phyloP scores from a whole-genome alignment of 2,888 invertebrate genomes.

The Galerucella calmariensis region DNA sequence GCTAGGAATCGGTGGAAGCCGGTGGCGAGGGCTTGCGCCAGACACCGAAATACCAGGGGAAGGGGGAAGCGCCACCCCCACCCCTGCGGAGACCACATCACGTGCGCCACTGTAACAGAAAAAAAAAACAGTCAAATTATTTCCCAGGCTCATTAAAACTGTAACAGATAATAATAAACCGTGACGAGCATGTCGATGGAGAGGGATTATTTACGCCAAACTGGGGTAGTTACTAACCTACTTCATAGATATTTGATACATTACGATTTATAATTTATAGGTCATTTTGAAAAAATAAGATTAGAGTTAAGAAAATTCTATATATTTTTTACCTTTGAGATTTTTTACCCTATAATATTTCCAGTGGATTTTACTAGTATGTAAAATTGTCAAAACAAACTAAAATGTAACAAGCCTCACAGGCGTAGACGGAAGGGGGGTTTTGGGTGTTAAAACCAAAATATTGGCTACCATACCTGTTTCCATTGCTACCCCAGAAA shows the following conservation, averaged over 20 bases:
- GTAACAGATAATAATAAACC: constrained; percentile 24
- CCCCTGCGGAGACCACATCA: constrained; percentile 64
- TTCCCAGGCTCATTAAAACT: constrained; percentile 29
- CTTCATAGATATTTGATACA: background rate
- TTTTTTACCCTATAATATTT: too few relatives aligned
- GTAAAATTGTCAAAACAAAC: too few relatives aligned
- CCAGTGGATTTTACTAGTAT: too few relatives aligned
- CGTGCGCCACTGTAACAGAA: constrained; percentile 67
- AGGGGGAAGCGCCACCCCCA: constrained; percentile 56
- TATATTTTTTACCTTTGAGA: too few relatives aligned
- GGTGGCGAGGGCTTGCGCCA: constrained; percentile 65
- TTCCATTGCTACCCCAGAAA: too few relatives aligned
- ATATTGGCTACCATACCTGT: too few relatives aligned
- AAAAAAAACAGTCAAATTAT: constrained; percentile 37
- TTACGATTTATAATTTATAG: background rate
- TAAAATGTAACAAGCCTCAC: too few relatives aligned
- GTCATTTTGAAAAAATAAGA: background rate
- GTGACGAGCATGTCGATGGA: constrained; percentile 6
- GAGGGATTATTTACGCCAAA: background rate
- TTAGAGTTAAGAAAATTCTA: background rate
- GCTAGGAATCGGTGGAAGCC: constrained; percentile 69
- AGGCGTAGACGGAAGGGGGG: too few relatives aligned
- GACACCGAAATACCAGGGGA: constrained; percentile 62
- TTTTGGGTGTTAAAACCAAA: too few relatives aligned
- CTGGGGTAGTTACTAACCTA: constrained; percentile 2